Base-by-base conservation (phyloP, 2,113 vertebrate genomes). In the Pipra filicauda region DNA sequence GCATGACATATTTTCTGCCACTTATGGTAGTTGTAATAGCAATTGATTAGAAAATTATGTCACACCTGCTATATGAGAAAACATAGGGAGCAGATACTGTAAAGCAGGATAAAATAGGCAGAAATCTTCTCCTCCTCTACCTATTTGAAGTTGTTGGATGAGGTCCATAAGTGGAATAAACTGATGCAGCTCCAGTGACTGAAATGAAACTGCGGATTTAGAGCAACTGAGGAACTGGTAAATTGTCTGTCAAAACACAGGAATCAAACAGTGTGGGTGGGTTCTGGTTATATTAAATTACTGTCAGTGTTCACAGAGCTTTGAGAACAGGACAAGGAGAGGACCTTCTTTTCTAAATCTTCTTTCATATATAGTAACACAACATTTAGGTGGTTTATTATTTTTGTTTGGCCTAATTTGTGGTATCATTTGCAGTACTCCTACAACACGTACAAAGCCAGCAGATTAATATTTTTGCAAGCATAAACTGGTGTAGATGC, bases 241-340 rank as follows among this genome's bases (percentile, higher is more conserved):
- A 95, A 93, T 92, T 75, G 95, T 96, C 96, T 97, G 95, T 96
- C 96, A 96, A 96, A 96, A 96, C 85, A 96, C 20, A 69, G 70
- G 73, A 96, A 88, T 92, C 83, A 90, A 95, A 94, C 73, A 41
- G 78, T 89, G 92, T 96, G 91, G 95, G 93, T 85, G 95, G 76
- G 80, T 93, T 96, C 92, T 94, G 70, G 73, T 92, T 95, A 92
- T 86, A 77, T 96, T 77, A 92, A 81, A 92, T 92, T 89, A 84
- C 92, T 95, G 95, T 81, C 95, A 92, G 30, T 72, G 44, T 93
- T 91, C n/a, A 37, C 85, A 86, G 73, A 91, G 71, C 65, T 93
- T 95, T 87, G 79, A 89, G 86, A 94, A 86, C 72, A 95, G 91
- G 94, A 90, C 91, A 94, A 95, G 89, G 73, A 97, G 84, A 77